Evolutionary conservation across 2,797 vertebrate species (phyloP), one percentile per base, ranked within the genome.

Genomic region (Meriones psammophilus): DNA sequence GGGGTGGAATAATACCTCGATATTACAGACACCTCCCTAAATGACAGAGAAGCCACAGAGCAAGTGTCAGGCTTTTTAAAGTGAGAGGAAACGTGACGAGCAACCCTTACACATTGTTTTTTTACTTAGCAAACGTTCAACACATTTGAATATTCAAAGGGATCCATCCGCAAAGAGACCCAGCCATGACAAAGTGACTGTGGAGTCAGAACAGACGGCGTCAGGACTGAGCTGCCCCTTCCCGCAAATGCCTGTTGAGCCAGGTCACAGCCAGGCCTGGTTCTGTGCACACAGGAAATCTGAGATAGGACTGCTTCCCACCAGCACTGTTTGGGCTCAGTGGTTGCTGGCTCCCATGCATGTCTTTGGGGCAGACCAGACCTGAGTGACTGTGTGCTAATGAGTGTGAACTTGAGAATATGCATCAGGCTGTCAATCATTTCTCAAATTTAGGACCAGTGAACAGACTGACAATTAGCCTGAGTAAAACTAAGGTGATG

Each of bases 391-490:
- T 79, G 58, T 8, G n/a, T 60, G 76, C 90, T 96, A 93, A 96
- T 89, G 83, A 96, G 90, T 84, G 1, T 93, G 93, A 97, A 89
- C 71, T 79, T 77, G 86, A 93, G 84, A 42, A 46, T 80, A 39
- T 33, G 13, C 14, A 46, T 42, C 80, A 18, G 17, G 56, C 50
- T 95, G 94, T 94, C 97, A 97, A 89, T 97, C 96, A 97, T 79
- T 79, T 71, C 92, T 96, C 92, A 96, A 94, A 76, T 88, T 60
- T 94, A 91, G 87, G 89, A 88, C 56, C 30, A 46, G 71, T 74
- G 83, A 56, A 78, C 30, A 85, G 88, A 60, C 83, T 96, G 96
- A 96, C 91, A 97, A 97, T 96, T 94, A 97, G 96, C 90, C 91
- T 85, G 90, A 80, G 60, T 93, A 89, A 90, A 95, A 86, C 83